A percentile compares a stretch with the other conserved stretches of the same genome.
These are phyloP conservation scores for Bursaphelenchus okinawaensis DNA, from an alignment of 2,888 invertebrate genomes.

Conservation along the genomic window DNA sequence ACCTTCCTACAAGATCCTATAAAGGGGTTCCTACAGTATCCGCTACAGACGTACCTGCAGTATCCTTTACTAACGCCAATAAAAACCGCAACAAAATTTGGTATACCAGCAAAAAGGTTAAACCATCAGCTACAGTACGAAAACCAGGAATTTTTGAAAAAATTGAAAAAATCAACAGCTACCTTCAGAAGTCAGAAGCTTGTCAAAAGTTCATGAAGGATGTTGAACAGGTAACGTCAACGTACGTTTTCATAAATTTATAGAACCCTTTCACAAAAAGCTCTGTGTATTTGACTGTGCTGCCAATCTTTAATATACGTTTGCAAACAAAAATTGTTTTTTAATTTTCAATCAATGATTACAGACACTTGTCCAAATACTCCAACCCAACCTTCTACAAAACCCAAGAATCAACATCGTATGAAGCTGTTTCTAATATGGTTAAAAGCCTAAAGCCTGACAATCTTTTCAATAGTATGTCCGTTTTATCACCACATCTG, in stretches of 20 bases:
- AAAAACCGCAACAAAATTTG: too few species aligned
- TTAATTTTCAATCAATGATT: not conserved
- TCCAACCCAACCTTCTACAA: not conserved
- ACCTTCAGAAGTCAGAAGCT: not conserved
- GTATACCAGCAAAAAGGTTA: too few species aligned
- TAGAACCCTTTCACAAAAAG: too few species aligned
- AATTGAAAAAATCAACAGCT: not conserved
- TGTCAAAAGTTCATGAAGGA: not conserved
- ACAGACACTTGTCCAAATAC: not conserved
- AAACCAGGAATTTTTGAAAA: not conserved
- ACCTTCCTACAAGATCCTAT: too few species aligned
- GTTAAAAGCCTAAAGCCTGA: not conserved
- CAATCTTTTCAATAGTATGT: not conserved
- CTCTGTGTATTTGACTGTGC: not conserved
- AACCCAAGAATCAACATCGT: not conserved
- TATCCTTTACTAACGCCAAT: too few species aligned
- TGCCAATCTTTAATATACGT: not conserved
- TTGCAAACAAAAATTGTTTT: not conserved
- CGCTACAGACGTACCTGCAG: too few species aligned
- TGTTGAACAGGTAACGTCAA: not conserved
- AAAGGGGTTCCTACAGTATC: too few species aligned
- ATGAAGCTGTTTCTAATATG: not conserved
- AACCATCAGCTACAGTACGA: too few species aligned
- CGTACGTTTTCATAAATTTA: too few species aligned
- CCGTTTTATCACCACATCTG: not conserved